Evolutionary conservation across 1,140 invertebrate genomes (phyloP).

Genomic region (Anastrepha ludens): DNA sequence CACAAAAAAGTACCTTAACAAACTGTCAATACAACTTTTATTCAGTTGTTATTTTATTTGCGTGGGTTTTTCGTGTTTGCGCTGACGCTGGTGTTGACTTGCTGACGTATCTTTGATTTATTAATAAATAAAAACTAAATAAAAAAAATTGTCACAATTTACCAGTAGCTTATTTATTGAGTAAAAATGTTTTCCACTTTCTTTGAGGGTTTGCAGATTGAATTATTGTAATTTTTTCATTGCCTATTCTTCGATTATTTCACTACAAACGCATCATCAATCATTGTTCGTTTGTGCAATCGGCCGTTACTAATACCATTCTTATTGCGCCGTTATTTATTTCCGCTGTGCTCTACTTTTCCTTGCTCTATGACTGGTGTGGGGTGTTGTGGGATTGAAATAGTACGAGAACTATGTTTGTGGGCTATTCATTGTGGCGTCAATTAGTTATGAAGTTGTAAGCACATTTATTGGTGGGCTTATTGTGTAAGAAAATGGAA

Average conservation of each 20-base stretch:
- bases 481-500: background rate
- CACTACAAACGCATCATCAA: constrained; percentile 22
- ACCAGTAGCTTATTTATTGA: background rate
- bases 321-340: constrained; percentile 11
- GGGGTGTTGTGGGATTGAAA: background rate
- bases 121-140: background rate
- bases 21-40: background rate
- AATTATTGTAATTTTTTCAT: background rate
- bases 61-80: background rate
- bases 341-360: background rate
- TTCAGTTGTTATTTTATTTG: background rate
- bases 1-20: background rate
- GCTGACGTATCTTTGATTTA: background rate
- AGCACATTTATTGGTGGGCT: background rate
- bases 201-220: background rate
- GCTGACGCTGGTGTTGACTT: background rate
- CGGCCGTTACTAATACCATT: background rate
- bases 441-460: background rate
- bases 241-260: background rate
- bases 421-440: constrained; percentile 4
- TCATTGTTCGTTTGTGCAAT: constrained; percentile 11
- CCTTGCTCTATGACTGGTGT: no score
- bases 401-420: background rate
- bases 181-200: background rate
- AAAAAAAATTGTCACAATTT: background rate